These are phyloP conservation scores for Aspidiotus rigidus DNA, from an alignment of 2,888 invertebrate species.

Conservation along the genomic window DNA sequence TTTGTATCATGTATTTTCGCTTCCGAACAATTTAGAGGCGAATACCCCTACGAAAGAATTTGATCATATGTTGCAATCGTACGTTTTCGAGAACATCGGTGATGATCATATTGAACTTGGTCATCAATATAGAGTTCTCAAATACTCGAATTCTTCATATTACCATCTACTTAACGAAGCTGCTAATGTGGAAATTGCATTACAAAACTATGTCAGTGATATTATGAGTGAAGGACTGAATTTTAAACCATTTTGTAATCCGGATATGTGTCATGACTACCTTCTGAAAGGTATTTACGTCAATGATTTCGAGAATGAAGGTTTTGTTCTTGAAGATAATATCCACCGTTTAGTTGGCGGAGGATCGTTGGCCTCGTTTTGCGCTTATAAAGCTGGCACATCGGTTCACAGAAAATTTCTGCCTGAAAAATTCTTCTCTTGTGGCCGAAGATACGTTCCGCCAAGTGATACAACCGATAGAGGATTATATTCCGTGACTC, in stretches of 20 bases:
- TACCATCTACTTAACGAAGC: neutral
- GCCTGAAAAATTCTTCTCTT: conserved; percentile 60
- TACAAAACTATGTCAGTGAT: neutral
- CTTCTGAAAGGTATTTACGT: conserved; percentile 60
- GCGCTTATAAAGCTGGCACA: conserved; percentile 63
- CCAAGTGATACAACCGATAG: conserved; percentile 42
- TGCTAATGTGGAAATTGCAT: neutral
- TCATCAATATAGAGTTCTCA: neutral
- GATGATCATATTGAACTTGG: neutral
- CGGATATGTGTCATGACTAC: neutral
- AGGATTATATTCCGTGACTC: conserved; percentile 58
- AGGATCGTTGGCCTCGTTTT: conserved; percentile 60
- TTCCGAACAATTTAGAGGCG: neutral
- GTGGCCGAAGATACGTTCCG: conserved; percentile 61
- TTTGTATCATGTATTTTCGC: neutral
- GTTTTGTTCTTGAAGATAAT: conserved; percentile 51
- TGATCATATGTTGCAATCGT: neutral
- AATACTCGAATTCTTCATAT: neutral
- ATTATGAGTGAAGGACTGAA: neutral
- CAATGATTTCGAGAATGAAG: conserved; percentile 49
- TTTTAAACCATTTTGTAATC: neutral
- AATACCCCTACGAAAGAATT: neutral
- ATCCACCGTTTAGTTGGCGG: conserved; percentile 66
- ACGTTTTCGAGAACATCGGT: neutral
- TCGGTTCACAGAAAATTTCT: conserved; percentile 52